phyloP scores from a whole-genome alignment of 1,140 invertebrate genomes.

The Gryllus bimaculatus region DNA sequence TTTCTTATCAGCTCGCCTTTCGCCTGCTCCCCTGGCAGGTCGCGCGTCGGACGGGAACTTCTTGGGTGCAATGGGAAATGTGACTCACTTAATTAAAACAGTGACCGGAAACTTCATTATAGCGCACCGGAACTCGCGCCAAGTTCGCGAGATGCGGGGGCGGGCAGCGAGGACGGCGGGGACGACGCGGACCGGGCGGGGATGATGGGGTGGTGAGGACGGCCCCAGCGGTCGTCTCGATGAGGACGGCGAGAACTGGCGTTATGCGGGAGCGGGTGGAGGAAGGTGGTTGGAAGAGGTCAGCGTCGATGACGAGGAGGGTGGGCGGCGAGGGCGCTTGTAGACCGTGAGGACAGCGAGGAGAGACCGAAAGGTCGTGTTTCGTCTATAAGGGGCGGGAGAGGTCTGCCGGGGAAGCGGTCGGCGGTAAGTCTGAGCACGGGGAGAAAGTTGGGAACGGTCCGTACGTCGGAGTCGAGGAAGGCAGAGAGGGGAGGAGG shows the following conservation, averaged over 20 bases:
- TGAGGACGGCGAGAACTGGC: too few relatives aligned
- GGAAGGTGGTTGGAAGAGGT: too few relatives aligned
- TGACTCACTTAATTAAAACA: slow-evolving; percentile 1
- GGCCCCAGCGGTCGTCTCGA: too few relatives aligned
- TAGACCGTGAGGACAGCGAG: background rate
- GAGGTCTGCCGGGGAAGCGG: background rate
- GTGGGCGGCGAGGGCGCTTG: background rate
- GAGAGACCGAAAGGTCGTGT: background rate
- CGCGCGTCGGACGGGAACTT: background rate
- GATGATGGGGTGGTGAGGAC: too few relatives aligned
- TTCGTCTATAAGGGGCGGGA: background rate
- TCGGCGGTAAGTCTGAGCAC: background rate
- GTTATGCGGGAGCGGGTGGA: too few relatives aligned
- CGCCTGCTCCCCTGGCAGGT: background rate
- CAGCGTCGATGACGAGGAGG: background rate
- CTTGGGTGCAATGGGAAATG: background rate
- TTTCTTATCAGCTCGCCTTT: background rate
- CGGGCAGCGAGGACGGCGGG: background rate
- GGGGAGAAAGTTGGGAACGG: too few relatives aligned
- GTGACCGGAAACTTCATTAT: slow-evolving; percentile 4
- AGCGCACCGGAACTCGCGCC: background rate
- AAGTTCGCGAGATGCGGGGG: background rate
- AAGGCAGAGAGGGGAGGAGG: too few relatives aligned
- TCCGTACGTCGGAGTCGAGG: too few relatives aligned
- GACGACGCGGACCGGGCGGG: too few relatives aligned